Evolutionary conservation across 1,140 invertebrate genomes (phyloP), one percentile per base, ranked within the genome.

Genomic region (Macrostomum lignano): DNA sequence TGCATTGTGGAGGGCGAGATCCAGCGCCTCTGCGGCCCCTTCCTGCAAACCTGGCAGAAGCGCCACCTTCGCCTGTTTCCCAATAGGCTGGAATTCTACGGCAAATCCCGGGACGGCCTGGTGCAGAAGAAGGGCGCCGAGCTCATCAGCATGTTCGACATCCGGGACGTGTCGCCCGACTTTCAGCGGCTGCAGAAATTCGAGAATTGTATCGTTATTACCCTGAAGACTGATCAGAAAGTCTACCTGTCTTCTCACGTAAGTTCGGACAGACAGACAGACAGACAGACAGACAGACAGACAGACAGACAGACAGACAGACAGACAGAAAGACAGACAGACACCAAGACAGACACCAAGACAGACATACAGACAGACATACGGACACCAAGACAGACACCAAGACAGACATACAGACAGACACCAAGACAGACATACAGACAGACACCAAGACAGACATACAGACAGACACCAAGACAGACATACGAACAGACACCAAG

Each of bases 1-100:
- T 94, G 88, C 55, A 96, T 96, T 51, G 66, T 98, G 34, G 86
- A 98, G 52, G 91, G 91, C 17, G 96, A 94, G 51, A 79, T 98
- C 21, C 86, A 94, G 53, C 94, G 94, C 61, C 62, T 96, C 30
- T 86, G 86, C 22, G 88, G 88, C 26, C 82, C 88, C 9, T 96
- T 98, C 43, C 41, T 57, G 31, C 49, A 58, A 39, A 51, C 55
- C 2, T 61, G 55, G 53, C 49, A 57, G 40, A 56, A 53, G 38
- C 57, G 55, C 39, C 52, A 58, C 37, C 44, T 58, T 21, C 62
- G 61, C 44, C 45, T 63, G 3, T 64, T 61, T 48, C 65, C 65
- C 10, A 66, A 65, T 44, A 46, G 81, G 49, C 59, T 98, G 44
- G 91, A 98, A 60, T 56, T 60, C 36, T 58, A 58, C 40, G 50